phyloP scores from a whole-genome alignment of 2,888 invertebrate genomes.

The Stenodema calcarata region DNA sequence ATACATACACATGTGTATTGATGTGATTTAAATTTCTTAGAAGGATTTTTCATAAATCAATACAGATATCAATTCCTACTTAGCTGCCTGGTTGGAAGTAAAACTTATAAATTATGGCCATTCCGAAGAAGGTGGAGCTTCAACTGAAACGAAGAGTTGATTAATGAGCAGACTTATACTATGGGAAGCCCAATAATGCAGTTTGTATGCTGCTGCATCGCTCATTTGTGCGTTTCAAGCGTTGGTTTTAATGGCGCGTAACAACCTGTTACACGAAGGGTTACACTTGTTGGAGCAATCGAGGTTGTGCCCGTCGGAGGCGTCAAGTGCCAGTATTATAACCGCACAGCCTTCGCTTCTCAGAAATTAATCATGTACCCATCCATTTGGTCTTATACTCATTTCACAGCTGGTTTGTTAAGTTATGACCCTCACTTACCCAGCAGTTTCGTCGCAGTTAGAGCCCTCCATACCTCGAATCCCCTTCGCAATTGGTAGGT shows the following conservation, averaged over 20 bases:
- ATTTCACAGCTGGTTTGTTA: not conserved
- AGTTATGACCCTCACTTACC: not conserved
- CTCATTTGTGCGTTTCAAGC: not conserved
- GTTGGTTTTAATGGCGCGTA: slow-evolving; percentile 7
- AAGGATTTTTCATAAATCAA: no score
- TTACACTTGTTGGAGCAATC: not conserved
- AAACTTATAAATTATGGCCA: not conserved
- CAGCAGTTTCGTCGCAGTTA: not conserved
- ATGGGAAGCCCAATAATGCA: not conserved
- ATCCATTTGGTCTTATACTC: not conserved
- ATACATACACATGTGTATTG: no score
- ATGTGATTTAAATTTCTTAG: no score
- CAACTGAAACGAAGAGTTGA: not conserved
- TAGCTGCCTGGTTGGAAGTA: no score
- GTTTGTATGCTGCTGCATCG: not conserved
- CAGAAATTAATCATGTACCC: not conserved
- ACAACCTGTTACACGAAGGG: slow-evolving; percentile 28
- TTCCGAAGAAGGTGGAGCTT: not conserved
- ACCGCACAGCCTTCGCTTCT: not conserved
- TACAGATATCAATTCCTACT: no score
- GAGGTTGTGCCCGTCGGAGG: no score
- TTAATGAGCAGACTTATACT: not conserved
- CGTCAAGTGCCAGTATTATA: not conserved
- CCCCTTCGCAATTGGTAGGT: not conserved
- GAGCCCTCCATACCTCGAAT: not conserved